Evolutionary conservation across 2,797 vertebrate species (phyloP), one percentile per base, ranked within the genome.

Genomic region (Sebastolobus alascanus): DNA sequence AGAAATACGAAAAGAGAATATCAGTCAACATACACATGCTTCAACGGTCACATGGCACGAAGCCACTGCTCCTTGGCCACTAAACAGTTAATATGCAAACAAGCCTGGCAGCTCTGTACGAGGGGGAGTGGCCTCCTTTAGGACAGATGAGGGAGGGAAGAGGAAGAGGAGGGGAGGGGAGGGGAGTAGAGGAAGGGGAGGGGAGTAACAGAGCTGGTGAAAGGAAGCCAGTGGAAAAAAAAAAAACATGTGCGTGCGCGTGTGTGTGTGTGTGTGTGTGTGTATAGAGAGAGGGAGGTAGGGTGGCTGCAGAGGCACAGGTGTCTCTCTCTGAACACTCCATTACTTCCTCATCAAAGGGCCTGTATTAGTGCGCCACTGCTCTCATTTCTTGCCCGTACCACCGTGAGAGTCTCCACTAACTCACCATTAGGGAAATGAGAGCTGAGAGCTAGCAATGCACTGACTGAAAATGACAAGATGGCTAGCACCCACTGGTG

Each of bases 41-140:
- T 82, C 76, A 90, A 79, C 79, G 37, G 90, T 93, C 92, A 92
- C 88, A 93, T 92, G 91, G 90, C 90, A 77, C 25, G 33, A 86
- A 85, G 89, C 90, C 83, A 87, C 73, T 84, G 89, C 87, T 90
- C 90, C 80, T 87, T 90, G 92, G 95, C 90, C 92, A 94, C 93
- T 66, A 87, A 96, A 95, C 94, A 77, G 96, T 97, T 97, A 96
- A 96, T 92, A 96, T 96, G 96, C 94, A 96, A 96, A 97, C 88
- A 73, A 87, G 85, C 68, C 75, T 84, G 87, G 90, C 88, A 90
- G 89, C 85, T 81, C 90, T 86, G 77, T 91, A 64, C 70, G 68
- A 88, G 80, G 83, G 86, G 95, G 94, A 92, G 94, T 89, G 91
- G 94, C 90, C 91, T 92, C 80, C 73, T 87, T 89, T 89, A 63